These are phyloP conservation scores for Asteroscopus sphinx DNA, from an alignment of 2,888 invertebrate species.

Conservation along the genomic window DNA sequence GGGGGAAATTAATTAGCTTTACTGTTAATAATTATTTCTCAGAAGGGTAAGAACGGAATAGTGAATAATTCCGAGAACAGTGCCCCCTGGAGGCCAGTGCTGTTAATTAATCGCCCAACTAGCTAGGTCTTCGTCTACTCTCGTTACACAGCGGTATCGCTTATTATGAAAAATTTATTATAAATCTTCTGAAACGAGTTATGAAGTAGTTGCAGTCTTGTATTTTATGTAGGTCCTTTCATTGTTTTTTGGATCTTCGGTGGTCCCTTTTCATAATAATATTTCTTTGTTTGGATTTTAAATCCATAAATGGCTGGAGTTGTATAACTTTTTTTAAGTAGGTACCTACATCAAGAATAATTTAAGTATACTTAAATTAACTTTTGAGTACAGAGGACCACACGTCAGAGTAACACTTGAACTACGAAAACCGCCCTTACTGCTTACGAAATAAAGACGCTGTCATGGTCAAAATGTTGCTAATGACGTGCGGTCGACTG, in stretches of 20 bases:
- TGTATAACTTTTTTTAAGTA: no score
- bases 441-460: no score
- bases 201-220: constrained; percentile 41
- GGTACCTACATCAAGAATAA: no score
- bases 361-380: no score
- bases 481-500: no score
- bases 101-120: constrained; percentile 78
- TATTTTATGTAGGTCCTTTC: constrained; percentile 15
- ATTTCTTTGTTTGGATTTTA: neutral
- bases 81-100: constrained; percentile 71
- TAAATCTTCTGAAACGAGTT: constrained; percentile 50
- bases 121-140: constrained; percentile 65
- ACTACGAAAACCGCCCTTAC: no score
- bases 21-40: constrained; percentile 75
- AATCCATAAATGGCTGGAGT: no score
- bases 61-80: constrained; percentile 71
- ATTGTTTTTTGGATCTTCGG: constrained; percentile 8
- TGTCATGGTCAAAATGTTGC: no score
- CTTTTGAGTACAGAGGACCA: no score
- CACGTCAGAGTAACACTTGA: no score
- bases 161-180: constrained; percentile 66
- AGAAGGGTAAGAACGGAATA: constrained; percentile 70
- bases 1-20: constrained; percentile 74
- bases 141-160: constrained; percentile 61
- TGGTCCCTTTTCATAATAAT: neutral